phyloP scores from a whole-genome alignment of 2,797 vertebrate genomes.

The Adelosebastes latens region DNA sequence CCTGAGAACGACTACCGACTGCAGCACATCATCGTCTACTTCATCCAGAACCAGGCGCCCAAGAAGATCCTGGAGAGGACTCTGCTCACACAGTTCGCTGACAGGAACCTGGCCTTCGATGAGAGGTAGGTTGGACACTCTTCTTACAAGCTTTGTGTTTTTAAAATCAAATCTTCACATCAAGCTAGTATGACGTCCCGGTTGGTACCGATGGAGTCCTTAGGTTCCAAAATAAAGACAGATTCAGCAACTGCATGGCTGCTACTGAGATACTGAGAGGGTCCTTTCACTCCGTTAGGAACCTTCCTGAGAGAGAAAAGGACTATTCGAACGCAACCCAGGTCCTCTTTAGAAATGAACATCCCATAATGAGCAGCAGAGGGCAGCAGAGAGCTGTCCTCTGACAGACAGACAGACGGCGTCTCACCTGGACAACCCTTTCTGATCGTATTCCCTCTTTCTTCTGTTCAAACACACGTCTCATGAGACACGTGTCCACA shows the following conservation, averaged over 20 bases:
- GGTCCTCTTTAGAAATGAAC: background rate
- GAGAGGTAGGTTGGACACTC: constrained; percentile 85
- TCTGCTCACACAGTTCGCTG: constrained; percentile 94
- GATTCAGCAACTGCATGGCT: too few species aligned
- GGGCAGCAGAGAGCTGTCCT: constrained; percentile 52
- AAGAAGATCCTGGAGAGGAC: constrained; percentile 98
- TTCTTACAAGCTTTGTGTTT: background rate
- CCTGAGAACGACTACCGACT: constrained; percentile 94
- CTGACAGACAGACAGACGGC: background rate
- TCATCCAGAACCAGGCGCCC: constrained; percentile 96
- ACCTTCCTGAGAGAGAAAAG: too few species aligned
- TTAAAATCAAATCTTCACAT: too few species aligned
- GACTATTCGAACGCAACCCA: rapidly evolving
- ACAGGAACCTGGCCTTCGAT: constrained; percentile 96
- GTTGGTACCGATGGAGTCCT: too few species aligned
- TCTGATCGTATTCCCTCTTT: background rate
- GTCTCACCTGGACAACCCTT: background rate
- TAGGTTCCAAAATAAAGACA: too few species aligned
- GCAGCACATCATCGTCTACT: constrained; percentile 93
- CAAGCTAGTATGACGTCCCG: background rate
- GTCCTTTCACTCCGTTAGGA: too few species aligned
- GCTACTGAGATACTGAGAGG: too few species aligned
- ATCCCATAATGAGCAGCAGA: constrained; percentile 54
- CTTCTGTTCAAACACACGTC: constrained; percentile 15
- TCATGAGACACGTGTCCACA: background rate